Base-by-base conservation (phyloP, 2,797 vertebrate genomes). In the Falco naumanni region DNA sequence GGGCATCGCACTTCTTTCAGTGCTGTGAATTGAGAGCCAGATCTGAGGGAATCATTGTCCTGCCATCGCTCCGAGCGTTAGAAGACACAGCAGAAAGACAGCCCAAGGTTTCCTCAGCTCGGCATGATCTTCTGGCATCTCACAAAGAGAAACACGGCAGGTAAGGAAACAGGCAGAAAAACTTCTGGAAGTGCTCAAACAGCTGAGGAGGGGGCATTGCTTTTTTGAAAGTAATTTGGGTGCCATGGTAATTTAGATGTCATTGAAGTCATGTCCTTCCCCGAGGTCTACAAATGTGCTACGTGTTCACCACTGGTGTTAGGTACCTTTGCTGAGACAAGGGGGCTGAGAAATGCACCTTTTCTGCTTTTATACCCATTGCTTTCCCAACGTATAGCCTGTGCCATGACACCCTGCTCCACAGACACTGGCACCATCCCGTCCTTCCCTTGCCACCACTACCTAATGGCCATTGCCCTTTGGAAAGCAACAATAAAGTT, bases 1-100 rank as follows among this genome's bases (percentile, higher is more conserved):
- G 11, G 26, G 31, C 39, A 12, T 84, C 88, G 37, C 11, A 34
- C 47, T 56, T 60, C 34, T 29, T 33, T 56, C 53, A 25, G 39
- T 29, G 20, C 34, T 37, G 47, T 48, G 13, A 88, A 71, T 34
- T 4, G 0, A 83, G 66, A 72, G 43, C n/a, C 28, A 14, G 41
- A 20, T 9, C 8, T 2, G 1, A 81, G 37, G 41, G 37, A 60
- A 24, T 39, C 1, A 24, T 39, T 1, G 1, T 17, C 59, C 54
- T 48, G 15, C 26, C 0, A 0, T 29, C 16, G 24, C 22, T 34
- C 41, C 0, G 0, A 41, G 56, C 0, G 0, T 39, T 31, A 25
- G 53, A 41, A 50, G 22, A 48, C 39, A 25, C 0, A 0, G 28
- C 25, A 68, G 59, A 50, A 90, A 69, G 7, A 43, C 6, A 64